phyloP scores from a whole-genome alignment of 2,797 vertebrate species.

The Agapornis canus region DNA sequence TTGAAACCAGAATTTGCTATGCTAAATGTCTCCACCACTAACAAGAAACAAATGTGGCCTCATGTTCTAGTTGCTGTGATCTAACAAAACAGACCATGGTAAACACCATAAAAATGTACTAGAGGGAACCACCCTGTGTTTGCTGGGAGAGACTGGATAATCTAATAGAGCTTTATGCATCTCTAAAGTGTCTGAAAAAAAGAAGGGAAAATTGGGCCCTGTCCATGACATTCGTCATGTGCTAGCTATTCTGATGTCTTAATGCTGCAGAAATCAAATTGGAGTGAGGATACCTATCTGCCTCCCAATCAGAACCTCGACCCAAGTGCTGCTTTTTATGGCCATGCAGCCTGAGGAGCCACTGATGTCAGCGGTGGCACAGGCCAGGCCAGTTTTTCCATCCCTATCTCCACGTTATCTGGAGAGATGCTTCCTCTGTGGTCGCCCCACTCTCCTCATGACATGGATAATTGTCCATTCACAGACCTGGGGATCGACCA shows the following conservation, averaged over 20 bases:
- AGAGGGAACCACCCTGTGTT: constrained; percentile 65
- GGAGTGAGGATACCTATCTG: constrained; percentile 59
- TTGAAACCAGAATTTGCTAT: constrained; percentile 21
- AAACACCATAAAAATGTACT: constrained; percentile 72
- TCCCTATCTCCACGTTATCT: not conserved
- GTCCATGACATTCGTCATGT: constrained; percentile 63
- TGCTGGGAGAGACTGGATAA: constrained; percentile 66
- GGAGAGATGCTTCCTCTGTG: not conserved
- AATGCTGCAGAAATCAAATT: constrained; percentile 65
- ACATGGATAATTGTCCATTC: not conserved
- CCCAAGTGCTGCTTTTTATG: constrained; percentile 67
- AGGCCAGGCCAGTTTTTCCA: constrained; percentile 31
- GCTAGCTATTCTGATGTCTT: constrained; percentile 63
- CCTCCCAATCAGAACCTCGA: constrained; percentile 47
- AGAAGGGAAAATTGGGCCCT: constrained; percentile 62
- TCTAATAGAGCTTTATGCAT: constrained; percentile 63
- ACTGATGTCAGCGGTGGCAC: constrained; percentile 30
- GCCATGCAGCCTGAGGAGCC: constrained; percentile 6
- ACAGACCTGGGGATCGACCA: not conserved
- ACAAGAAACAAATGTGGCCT: constrained; percentile 69
- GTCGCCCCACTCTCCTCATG: not conserved
- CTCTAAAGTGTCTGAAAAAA: constrained; percentile 47
- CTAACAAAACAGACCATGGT: constrained; percentile 70
- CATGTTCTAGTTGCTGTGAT: constrained; percentile 69
- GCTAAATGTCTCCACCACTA: constrained; percentile 40